A percentile compares a stretch with the other conserved stretches of the same genome.
Evolutionary conservation across 2,113 vertebrate species (phyloP).

Genomic region (Caracal caracal): DNA sequence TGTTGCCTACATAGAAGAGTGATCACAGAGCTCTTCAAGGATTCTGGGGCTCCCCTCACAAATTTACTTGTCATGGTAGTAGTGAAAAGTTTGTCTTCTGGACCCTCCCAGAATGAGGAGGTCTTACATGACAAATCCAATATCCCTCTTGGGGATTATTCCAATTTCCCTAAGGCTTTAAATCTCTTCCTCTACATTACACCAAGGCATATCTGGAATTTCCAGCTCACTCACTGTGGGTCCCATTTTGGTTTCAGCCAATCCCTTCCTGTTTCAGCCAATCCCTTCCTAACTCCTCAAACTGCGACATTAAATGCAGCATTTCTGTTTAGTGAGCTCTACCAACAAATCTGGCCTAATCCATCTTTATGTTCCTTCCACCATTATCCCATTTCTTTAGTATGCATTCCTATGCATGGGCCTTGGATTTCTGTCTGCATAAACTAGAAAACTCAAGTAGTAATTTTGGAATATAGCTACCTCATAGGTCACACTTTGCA

Average conservation of each 20-base stretch:
- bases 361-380: neutral
- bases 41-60: neutral
- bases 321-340: neutral
- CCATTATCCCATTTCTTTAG: neutral
- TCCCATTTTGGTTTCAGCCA: neutral
- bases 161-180: neutral
- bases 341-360: neutral
- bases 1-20: neutral
- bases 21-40: neutral
- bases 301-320: neutral
- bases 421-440: neutral
- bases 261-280: neutral
- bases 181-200: neutral
- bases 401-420: neutral
- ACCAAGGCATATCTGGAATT: neutral
- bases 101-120: neutral
- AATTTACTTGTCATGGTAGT: neutral
- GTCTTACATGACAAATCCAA: neutral
- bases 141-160: neutral
- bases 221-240: neutral
- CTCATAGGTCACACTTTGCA: neutral
- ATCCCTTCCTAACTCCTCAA: neutral
- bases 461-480: neutral
- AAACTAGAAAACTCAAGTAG: neutral
- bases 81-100: neutral